Base-by-base conservation (phyloP, 2,113 vertebrate genomes). In the Gymnocephalus cernua region DNA sequence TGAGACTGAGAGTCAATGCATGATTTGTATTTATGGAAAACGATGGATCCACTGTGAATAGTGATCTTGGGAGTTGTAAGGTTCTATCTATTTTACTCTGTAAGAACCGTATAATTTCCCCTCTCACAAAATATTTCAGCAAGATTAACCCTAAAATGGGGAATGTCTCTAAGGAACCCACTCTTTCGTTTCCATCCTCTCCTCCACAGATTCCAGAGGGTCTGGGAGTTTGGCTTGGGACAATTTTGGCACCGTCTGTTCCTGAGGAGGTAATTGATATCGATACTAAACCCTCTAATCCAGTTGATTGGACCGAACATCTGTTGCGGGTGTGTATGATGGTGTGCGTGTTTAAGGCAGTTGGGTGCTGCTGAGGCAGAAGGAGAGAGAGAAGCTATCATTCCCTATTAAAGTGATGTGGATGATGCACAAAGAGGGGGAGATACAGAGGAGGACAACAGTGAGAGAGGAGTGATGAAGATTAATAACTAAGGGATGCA, bases 271-370 rank as follows among this genome's bases (percentile, higher is more conserved):
- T 90, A 86, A 89, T 71, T 87, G 80, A 91, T 81, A 88, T 66
- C 10, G 66, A 73, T 85, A 59, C 79, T 79, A 82, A 85, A 90
- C 48, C 82, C 77, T 77, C 73, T 83, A 90, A 87, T 88, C 66
- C 86, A 87, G 45, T 59, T 85, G 88, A 90, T 86, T 87, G 86
- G 84, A 81, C 73, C 73, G 56, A 88, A 91, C 88, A 90, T 85
- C 77, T 91, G 84, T 78, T 83, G 25, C 76, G 70, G 50, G 57
- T 79, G 80, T 80, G 73, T 79, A 16, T 35, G 14, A 29, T 56
- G 38, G 61, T 14, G 18, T 61, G 50, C 63, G 23, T 64, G 59
- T 56, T 8, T 68, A 35, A 64, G 47, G 47, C 19, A 62, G 58
- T 44, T 21, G 44, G 64, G n/a, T 69, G 61, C 54, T 76, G 58